Percentiles rank a stretch among this genome's conserved stretches.
Evolutionary conservation across 2,113 vertebrate genomes (phyloP).

Genomic region (Daphoenositta chrysoptera): DNA sequence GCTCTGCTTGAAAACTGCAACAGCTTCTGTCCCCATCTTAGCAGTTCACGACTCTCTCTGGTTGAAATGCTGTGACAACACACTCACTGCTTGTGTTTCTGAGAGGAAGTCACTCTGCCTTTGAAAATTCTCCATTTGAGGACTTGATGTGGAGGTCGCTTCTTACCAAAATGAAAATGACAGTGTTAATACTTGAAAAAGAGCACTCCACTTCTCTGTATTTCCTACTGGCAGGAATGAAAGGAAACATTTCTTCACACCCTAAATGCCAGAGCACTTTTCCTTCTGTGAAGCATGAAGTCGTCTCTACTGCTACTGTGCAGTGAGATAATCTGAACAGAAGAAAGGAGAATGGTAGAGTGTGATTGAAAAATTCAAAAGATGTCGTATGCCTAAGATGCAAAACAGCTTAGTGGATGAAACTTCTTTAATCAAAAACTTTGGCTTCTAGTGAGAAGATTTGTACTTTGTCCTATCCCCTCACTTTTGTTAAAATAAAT

Average conservation of each 20-base stretch:
- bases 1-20: background rate
- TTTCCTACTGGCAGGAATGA: background rate
- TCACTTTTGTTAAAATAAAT: background rate
- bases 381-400: background rate
- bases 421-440: background rate
- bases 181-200: background rate
- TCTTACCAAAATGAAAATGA: background rate
- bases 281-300: background rate
- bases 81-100: background rate
- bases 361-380: background rate
- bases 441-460: background rate
- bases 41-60: background rate
- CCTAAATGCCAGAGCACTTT: background rate
- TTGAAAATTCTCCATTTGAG: background rate
- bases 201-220: background rate
- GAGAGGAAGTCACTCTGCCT: background rate
- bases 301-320: background rate
- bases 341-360: background rate
- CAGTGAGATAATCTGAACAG: background rate
- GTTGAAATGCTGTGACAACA: background rate
- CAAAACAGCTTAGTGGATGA: background rate
- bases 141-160: background rate
- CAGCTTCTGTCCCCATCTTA: background rate
- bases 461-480: background rate
- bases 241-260: background rate